Base-by-base conservation (phyloP, 2,113 vertebrate species). In the Glareola pratincola region DNA sequence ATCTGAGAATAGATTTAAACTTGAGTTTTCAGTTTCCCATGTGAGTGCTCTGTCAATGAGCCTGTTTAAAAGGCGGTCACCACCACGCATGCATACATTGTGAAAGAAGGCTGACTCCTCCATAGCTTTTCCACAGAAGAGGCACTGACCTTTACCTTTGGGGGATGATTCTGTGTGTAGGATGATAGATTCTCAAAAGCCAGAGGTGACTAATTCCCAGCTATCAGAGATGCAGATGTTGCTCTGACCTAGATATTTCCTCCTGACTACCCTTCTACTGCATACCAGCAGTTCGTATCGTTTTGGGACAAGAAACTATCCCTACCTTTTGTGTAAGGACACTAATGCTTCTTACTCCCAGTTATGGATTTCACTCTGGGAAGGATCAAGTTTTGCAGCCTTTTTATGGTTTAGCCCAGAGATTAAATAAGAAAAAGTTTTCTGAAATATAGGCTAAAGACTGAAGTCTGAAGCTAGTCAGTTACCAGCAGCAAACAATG, bases 251-350 rank as follows among this genome's bases (percentile, higher is more conserved):
- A 23, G 30, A 6, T 41, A 36, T 6, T 91, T 92, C 30, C 21
- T 88, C 32, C 57, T 51, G 56, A 56, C 10, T 67, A 51, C 12
- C 12, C 4, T 36, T 66, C 69, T 60, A 3, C 18, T 71, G 34
- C 15, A 26, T 41, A 63, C 13, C 4, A 45, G 24, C 29, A 71
- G 4, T 20, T 36, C 0, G 1, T 8, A 47, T 56, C 0, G 0
- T 50, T 41, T 29, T 47, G 54, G 24, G 12, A 43, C 23, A 56
- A 47, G 15, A 68, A 9, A 37, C 41, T 75, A 57, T 2, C 5
- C 23, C 18, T 56, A 15, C 20, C 8, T 60, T 7, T 24, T 63
- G 9, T 56, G 29, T n/a, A 75, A 63, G 27, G 19, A 60, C 34
- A 9, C 7, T 45, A 63, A 74, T 9, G 14, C 24, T 24, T 54